phyloP scores from a whole-genome alignment of 2,888 invertebrate species.

The Helobdella robusta region DNA sequence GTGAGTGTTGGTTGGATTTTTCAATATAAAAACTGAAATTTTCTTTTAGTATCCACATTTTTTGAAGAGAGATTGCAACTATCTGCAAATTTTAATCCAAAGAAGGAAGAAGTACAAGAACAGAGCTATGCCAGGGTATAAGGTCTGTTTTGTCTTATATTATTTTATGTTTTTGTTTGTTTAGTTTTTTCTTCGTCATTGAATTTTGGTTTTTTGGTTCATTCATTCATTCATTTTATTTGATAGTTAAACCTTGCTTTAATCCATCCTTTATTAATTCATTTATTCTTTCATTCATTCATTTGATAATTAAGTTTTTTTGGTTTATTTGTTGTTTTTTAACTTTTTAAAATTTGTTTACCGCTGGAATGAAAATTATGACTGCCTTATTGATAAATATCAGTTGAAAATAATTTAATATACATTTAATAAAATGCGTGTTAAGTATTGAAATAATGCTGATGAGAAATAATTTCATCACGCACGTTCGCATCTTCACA shows the following conservation, averaged over 20 bases:
- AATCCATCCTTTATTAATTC: not conserved
- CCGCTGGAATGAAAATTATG: too few relatives aligned
- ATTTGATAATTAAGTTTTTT: not conserved
- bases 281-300: not conserved
- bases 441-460: too few relatives aligned
- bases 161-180: not conserved
- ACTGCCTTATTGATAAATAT: too few relatives aligned
- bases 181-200: not conserved
- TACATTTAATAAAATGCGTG: too few relatives aligned
- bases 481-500: too few relatives aligned
- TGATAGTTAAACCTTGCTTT: not conserved
- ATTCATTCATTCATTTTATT: not conserved
- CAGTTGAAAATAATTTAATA: too few relatives aligned
- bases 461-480: too few relatives aligned
- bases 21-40: too few relatives aligned
- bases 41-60: slow-evolving; percentile 81
- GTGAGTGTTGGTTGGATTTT: too few relatives aligned
- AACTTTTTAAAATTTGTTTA: too few relatives aligned
- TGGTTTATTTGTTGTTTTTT: too few relatives aligned
- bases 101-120: slow-evolving; percentile 95
- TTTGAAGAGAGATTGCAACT: slow-evolving; percentile 89
- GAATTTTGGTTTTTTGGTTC: not conserved
- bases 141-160: slow-evolving; percentile 48
- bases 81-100: slow-evolving; percentile 85
- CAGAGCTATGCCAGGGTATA: slow-evolving; percentile 89